A percentile compares a stretch with the other conserved stretches of the same genome.
These are phyloP conservation scores for Phthorimaea operculella DNA, from an alignment of 1,140 invertebrate species.

Conservation along the genomic window DNA sequence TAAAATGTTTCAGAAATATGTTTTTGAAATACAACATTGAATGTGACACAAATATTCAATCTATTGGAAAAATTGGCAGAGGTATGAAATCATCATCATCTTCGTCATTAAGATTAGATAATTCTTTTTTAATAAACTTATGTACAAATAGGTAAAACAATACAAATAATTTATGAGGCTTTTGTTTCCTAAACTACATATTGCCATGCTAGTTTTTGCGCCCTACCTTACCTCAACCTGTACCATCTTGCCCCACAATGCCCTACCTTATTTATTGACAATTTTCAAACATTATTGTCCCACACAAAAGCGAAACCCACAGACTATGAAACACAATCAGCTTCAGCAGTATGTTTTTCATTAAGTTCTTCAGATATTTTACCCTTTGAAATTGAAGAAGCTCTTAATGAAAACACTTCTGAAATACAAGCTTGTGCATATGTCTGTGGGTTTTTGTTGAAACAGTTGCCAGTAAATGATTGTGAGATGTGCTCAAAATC, in stretches of 20 bases:
- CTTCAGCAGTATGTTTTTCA: no score
- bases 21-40: constrained; percentile 18
- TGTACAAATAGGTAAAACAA: no score
- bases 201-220: no score
- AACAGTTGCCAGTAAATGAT: constrained; percentile 3
- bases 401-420: constrained; percentile 1
- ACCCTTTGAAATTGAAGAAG: neutral
- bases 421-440: constrained; percentile 15
- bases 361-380: neutral
- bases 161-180: neutral
- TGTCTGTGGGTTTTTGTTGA: constrained; percentile 18
- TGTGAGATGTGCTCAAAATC: neutral
- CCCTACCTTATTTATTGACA: no score
- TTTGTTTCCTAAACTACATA: neutral
- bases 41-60: constrained; percentile 8
- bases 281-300: no score
- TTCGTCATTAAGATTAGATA: neutral
- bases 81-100: neutral
- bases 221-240: no score
- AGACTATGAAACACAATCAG: no score
- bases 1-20: constrained; percentile 11
- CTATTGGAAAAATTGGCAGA: neutral
- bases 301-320: no score
- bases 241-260: no score
- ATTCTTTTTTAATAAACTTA: neutral